A percentile compares a stretch with the other conserved stretches of the same genome.
Conservation (phyloP, 2,797 vertebrate species). For the Tapera naevia region DNA sequence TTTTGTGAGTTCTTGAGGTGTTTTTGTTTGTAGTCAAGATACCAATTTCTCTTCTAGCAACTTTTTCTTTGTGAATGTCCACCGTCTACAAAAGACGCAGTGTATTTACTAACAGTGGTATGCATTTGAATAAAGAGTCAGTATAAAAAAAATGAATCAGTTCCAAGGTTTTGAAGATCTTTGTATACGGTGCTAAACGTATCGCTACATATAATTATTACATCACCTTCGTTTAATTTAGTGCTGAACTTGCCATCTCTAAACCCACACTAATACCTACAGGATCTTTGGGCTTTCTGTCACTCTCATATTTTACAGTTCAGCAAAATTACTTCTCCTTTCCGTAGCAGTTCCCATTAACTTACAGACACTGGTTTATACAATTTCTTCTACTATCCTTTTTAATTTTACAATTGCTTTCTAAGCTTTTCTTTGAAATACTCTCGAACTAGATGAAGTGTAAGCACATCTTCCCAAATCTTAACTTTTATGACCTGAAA, state of each 20-base stretch:
- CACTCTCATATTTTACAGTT: neutral
- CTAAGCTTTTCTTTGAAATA: neutral
- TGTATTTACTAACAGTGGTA: constrained; percentile 61
- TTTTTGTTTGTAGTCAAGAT: constrained; percentile 99
- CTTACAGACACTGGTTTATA: neutral
- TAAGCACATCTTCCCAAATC: neutral
- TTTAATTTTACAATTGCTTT: neutral
- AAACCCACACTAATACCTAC: neutral
- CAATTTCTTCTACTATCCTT: neutral
- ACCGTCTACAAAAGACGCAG: constrained; percentile 87
- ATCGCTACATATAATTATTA: neutral
- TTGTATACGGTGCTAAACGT: neutral
- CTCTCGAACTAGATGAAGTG: neutral
- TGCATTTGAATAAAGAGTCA: constrained; percentile 63
- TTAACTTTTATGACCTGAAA: neutral
- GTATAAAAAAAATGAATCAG: constrained; percentile 20
- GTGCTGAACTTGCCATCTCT: neutral
- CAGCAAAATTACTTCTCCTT: neutral
- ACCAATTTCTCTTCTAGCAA: constrained; percentile 97
- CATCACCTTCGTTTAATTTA: neutral
- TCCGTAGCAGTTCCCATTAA: neutral
- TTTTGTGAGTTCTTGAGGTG: constrained; percentile 98
- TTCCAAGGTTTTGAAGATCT: neutral
- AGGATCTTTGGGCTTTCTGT: neutral
- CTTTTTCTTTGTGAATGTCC: constrained; percentile 99